phyloP scores from a whole-genome alignment of 2,113 vertebrate species.

The Cyanoderma ruficeps region DNA sequence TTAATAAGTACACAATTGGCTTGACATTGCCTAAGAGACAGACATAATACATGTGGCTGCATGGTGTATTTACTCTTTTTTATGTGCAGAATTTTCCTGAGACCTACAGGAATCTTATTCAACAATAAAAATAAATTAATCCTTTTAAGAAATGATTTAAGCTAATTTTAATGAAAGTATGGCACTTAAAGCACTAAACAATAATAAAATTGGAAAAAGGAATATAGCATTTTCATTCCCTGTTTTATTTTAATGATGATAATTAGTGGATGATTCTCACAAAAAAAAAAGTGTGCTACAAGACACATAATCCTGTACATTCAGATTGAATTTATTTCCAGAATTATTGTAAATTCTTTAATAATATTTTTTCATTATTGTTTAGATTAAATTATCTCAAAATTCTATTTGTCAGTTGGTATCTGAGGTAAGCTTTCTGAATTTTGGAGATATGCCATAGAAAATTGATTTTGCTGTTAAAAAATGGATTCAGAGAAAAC shows the following conservation, averaged over 20 bases:
- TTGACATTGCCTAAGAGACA: not conserved
- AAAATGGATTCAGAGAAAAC: not conserved
- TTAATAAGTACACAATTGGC: not conserved
- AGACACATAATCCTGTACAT: not conserved
- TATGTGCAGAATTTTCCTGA: not conserved
- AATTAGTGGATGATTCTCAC: not conserved
- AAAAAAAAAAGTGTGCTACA: fast-evolving
- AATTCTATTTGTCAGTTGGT: not conserved
- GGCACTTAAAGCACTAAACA: not conserved
- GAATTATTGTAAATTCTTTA: not conserved
- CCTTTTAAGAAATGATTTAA: not conserved
- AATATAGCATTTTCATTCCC: not conserved
- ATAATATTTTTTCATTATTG: not conserved
- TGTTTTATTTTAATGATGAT: not conserved
- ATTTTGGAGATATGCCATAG: not conserved
- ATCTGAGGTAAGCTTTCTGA: not conserved
- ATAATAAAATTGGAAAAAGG: not conserved
- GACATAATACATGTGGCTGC: not conserved
- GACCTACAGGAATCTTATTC: not conserved
- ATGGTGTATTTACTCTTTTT: not conserved
- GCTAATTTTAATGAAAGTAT: not conserved
- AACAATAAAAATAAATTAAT: not conserved
- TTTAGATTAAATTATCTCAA: not conserved
- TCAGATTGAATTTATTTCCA: not conserved
- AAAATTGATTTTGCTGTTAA: not conserved